These are phyloP conservation scores for Amphipoea oculea DNA, from an alignment of 2,888 invertebrate species.

Conservation along the genomic window DNA sequence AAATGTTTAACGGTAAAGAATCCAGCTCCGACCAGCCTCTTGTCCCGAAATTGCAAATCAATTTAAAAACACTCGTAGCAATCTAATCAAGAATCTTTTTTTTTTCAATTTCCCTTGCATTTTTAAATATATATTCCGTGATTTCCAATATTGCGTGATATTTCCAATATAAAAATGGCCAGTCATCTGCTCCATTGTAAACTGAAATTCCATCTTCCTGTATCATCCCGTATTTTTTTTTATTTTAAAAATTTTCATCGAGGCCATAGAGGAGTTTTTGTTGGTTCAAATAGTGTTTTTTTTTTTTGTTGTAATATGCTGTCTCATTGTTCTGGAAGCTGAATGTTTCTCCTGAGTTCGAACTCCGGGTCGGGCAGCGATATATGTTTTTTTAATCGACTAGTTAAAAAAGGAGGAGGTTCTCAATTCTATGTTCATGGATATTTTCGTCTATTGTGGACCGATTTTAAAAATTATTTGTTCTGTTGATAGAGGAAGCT, in stretches of 20 bases:
- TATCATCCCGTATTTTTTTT: neutral
- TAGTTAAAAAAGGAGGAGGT: neutral
- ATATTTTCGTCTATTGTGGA: neutral
- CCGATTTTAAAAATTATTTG: neutral
- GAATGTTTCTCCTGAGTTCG: neutral
- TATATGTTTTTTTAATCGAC: neutral
- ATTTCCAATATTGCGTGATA: neutral
- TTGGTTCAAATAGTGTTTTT: neutral
- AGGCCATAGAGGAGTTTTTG: neutral
- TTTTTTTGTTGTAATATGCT: neutral
- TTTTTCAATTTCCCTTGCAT: neutral
- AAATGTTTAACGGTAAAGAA: too few species aligned
- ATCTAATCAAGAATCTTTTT: neutral
- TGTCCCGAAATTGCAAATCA: too few species aligned
- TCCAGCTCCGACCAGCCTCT: too few species aligned
- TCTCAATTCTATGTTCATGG: neutral
- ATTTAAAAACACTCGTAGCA: neutral
- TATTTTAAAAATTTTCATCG: too few species aligned
- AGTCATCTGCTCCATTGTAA: neutral
- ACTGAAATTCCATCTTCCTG: conserved; percentile 20
- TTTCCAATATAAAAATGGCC: neutral
- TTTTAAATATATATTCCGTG: neutral
- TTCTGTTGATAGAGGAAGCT: neutral
- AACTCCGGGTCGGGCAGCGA: neutral
- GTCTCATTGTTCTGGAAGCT: neutral